These are phyloP conservation scores for Silvanus unidentatus DNA, from an alignment of 2,888 invertebrate species.

Conservation along the genomic window DNA sequence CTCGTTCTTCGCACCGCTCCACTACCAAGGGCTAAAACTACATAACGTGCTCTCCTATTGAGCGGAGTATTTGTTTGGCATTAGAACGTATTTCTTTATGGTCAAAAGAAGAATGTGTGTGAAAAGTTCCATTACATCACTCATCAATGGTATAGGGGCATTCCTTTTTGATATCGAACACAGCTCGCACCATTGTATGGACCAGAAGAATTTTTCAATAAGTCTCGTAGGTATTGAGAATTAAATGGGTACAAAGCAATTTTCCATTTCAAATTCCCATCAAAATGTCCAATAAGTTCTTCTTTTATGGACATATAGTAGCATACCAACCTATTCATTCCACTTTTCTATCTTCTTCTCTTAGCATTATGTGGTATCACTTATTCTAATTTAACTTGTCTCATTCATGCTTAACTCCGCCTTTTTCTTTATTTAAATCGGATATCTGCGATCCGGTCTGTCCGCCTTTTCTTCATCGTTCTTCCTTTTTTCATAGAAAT, in stretches of 20 bases:
- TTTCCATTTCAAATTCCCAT: slow-evolving; percentile 34
- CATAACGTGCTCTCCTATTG: too few species aligned
- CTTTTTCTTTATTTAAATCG: slow-evolving; percentile 42
- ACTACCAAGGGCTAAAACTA: too few species aligned
- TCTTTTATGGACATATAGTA: slow-evolving; percentile 31
- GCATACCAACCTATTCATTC: slow-evolving; percentile 10
- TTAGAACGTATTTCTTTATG: background rate
- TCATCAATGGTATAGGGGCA: background rate
- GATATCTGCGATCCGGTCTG: slow-evolving; percentile 37
- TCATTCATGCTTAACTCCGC: slow-evolving; percentile 39
- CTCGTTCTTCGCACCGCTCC: background rate
- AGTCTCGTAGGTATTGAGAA: background rate
- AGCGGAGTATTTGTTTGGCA: background rate
- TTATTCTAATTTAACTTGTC: slow-evolving; percentile 12
- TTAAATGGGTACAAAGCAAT: slow-evolving; percentile 21
- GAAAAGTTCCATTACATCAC: too few species aligned
- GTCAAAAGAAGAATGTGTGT: background rate
- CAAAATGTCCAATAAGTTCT: slow-evolving; percentile 34
- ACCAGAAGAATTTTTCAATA: background rate
- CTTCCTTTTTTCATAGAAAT: slow-evolving; percentile 28
- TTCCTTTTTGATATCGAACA: slow-evolving; percentile 2
- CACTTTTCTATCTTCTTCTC: background rate
- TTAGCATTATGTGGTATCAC: slow-evolving; percentile 3
- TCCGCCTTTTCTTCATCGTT: slow-evolving; percentile 33
- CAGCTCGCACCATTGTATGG: too few species aligned